Evolutionary conservation across 1,140 invertebrate species (phyloP).

Genomic region (Cyclargus thomasi): DNA sequence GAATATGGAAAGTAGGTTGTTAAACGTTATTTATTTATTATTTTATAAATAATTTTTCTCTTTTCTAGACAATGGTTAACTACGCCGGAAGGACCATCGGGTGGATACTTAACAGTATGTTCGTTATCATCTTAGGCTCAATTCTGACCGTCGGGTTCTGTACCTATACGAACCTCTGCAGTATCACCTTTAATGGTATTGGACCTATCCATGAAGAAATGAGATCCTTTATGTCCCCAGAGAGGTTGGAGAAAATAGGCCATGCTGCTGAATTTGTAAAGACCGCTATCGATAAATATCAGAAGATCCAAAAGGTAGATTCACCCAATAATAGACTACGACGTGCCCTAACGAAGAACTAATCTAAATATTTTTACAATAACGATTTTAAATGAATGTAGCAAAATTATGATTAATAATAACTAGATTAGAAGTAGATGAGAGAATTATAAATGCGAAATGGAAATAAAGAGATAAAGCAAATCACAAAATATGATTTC

Average conservation of each 20-base stretch:
- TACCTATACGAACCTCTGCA: slow-evolving; percentile 80
- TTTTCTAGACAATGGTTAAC: slow-evolving; percentile 57
- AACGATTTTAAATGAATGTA: not conserved
- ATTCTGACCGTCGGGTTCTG: slow-evolving; percentile 78
- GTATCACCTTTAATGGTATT: slow-evolving; percentile 75
- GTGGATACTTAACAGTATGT: slow-evolving; percentile 64
- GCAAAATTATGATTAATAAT: too few species aligned
- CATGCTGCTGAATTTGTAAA: slow-evolving; percentile 78
- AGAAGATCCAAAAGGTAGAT: slow-evolving; percentile 68
- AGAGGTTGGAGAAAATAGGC: slow-evolving; percentile 74
- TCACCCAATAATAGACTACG: slow-evolving; percentile 39
- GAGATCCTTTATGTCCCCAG: slow-evolving; percentile 70
- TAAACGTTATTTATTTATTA: too few species aligned
- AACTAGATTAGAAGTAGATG: too few species aligned
- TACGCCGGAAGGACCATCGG: slow-evolving; percentile 50
- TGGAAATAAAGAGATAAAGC: too few species aligned
- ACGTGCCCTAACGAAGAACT: slow-evolving; percentile 22
- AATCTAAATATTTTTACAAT: too few species aligned
- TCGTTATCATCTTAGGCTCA: slow-evolving; percentile 76
- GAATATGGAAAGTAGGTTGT: too few species aligned
- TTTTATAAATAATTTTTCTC: slow-evolving; percentile 18
- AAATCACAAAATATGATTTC: too few species aligned
- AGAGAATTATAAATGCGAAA: too few species aligned
- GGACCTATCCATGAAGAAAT: slow-evolving; percentile 67
- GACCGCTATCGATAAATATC: slow-evolving; percentile 80